Evolutionary conservation across 35 echinoderm and acorn worm species (phyloP), one percentile per base, ranked within the genome.

Genomic region (Anneissia japonica): DNA sequence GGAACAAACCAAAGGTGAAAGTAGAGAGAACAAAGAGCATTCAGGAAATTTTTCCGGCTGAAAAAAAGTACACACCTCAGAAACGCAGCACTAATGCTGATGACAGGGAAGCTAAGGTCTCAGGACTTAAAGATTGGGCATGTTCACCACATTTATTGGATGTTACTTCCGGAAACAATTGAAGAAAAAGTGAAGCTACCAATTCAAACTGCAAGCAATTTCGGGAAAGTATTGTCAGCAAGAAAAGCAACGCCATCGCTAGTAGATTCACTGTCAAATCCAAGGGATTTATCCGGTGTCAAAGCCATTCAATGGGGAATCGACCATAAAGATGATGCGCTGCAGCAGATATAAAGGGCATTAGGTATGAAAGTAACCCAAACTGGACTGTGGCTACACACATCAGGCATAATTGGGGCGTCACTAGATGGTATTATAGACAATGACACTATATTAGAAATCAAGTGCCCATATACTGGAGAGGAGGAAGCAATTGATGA

Each of bases 401-500:
- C 46, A 40, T 74, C 30, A 19, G 83, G 83, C 34, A 13, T 84
- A 3, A 32, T 74, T 73, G 83, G 83, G 7, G 83, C 83, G 26
- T 84, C 83, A 26, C 83, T 55, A 26, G 46, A 84, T 74, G 83
- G 83, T 3, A 73, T 84, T 35, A 30, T 84, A 17, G 32, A 73
- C 30, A 19, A 74, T 10, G 32, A 74, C 4, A 40, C 37, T 35
- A 46, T 72, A 12, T 32, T 74, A 35, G 83, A 84, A 73, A 36
- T 84, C n/a, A n/a, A 84, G 32, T 84, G 86, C 80, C 86, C 86
- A 21, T 87, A 77, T 34, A 87, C 86, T 64, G 37, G 78, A 33
- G 43, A 45, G 33, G 46, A 87, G 79, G 38, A 45, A 30, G 55
- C 76, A 19, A 87, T 87, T 34, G 37, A 30, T 28, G 45, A 87